Evolutionary conservation across 2,888 invertebrate species (phyloP), one percentile per base, ranked within the genome.

Genomic region (Leptopilina myrica): DNA sequence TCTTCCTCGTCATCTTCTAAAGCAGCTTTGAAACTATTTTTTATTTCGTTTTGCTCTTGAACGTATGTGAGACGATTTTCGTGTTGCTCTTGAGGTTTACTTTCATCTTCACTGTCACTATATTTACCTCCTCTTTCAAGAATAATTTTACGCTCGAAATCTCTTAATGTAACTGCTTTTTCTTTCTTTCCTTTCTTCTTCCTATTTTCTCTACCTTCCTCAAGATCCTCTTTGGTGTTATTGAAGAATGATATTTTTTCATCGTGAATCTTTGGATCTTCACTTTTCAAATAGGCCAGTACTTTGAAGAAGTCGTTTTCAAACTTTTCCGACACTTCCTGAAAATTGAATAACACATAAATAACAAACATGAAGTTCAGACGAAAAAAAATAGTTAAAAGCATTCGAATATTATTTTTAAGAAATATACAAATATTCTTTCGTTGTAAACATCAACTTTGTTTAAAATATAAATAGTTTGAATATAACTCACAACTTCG

Each of bases 261-360:
- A 88, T 98, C 95, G 91, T 99, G 99, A 83, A 98, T 98, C 85
- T 94, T 93, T 0, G 98, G 97, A 92, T 98, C 97, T 89, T 96
- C 97, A 67, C 95, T 96, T 90, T 98, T 98, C 67, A 99, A 92
- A 76, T 95, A 95, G 0, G 98, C 94, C 2, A 98, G 92, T 0
- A 98, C 96, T 92, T 96, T 96, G 65, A 97, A 95, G 92, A 99
- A 99, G 84, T 96, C 95, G 85, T 96, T 95, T 88, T 99, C 98
- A 69, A 95, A 92, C 84, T 95, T 94, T 86, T 95, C 94, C 0
- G 95, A 92, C 90, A 95, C 85, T 91, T 94, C 93, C 93, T 94
- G 83, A 33, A 85, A 85, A 81, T 77, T 40, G n/a, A 56, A 43
- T 65, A 73, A 14, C 20, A 20, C 20, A 20, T 20, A 20, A 20